A percentile compares a stretch with the other conserved stretches of the same genome.
Conservation (phyloP, 2,797 vertebrate genomes). For the Mormyrus hasselquistii region DNA sequence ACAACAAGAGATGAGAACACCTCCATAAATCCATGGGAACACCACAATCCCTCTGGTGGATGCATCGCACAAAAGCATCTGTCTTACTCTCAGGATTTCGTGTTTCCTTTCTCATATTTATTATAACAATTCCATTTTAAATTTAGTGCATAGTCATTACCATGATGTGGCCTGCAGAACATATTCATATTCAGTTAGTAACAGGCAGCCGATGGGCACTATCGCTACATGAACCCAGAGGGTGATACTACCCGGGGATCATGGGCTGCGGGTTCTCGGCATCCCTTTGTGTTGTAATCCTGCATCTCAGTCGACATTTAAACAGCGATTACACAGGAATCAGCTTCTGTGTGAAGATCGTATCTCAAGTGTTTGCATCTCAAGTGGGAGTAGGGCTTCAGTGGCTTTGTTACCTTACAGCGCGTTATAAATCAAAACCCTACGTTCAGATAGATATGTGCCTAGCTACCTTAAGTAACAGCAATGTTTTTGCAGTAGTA, state of each 20-base stretch:
- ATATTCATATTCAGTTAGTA: not conserved
- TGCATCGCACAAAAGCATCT: not conserved
- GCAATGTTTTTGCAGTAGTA: not conserved
- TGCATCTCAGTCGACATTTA: not conserved
- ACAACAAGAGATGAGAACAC: not conserved
- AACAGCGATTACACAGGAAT: not conserved
- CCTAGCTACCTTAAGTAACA: not conserved
- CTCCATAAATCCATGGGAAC: not conserved
- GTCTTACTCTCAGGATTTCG: not conserved
- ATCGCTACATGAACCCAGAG: not conserved
- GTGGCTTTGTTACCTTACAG: not conserved
- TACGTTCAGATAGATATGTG: not conserved
- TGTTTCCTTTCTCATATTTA: not conserved
- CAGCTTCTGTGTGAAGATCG: not conserved
- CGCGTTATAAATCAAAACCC: not conserved
- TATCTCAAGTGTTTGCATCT: not conserved
- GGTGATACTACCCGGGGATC: not conserved
- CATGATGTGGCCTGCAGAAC: constrained; percentile 45
- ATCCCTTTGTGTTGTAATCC: not conserved
- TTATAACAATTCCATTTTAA: not conserved
- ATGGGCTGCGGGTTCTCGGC: not conserved
- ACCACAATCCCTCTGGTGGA: not conserved
- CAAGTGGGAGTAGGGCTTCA: not conserved
- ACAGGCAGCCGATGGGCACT: not conserved
- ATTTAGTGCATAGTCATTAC: not conserved